Conservation (phyloP, 37 sponge, comb jelly and placozoan genomes). For the Axinella damicornis region DNA sequence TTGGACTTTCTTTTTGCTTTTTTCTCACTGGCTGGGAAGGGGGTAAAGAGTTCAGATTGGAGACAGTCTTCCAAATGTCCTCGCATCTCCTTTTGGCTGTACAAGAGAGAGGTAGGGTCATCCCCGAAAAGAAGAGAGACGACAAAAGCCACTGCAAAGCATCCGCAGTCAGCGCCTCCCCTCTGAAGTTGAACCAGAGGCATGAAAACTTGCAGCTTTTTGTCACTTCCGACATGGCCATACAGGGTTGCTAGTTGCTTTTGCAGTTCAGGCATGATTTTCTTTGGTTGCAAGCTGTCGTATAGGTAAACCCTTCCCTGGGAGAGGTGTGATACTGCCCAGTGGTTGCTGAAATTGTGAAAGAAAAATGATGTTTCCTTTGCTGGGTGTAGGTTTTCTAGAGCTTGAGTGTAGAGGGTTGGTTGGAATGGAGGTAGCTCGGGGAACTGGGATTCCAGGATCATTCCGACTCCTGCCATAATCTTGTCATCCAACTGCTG, state of each 20-base stretch:
- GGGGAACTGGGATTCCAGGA: neutral
- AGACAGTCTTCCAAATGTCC: neutral
- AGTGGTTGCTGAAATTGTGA: neutral
- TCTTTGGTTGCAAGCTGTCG: conserved; percentile 4
- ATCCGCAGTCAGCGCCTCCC: conserved; percentile 18
- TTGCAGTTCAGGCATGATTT: neutral
- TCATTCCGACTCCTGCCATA: too few species aligned
- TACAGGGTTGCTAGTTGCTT: conserved; percentile 10
- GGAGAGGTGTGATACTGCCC: neutral
- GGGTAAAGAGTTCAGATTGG: neutral
- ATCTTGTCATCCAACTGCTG: too few species aligned
- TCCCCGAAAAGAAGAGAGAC: conserved; percentile 1
- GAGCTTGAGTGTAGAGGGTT: neutral
- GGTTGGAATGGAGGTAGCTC: neutral
- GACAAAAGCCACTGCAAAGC: conserved; percentile 1
- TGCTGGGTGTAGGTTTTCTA: neutral
- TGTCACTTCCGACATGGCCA: neutral
- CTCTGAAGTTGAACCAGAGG: conserved; percentile 1
- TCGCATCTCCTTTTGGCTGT: conserved; percentile 16
- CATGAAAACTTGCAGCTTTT: neutral
- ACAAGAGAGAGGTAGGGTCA: neutral
- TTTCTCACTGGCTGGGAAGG: too few species aligned
- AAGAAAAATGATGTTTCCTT: neutral
- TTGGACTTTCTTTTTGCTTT: too few species aligned
- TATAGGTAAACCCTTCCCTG: conserved; percentile 2